phyloP scores from a whole-genome alignment of 37 sponge, comb jelly and placozoan species.

The Beroe forskalii region DNA sequence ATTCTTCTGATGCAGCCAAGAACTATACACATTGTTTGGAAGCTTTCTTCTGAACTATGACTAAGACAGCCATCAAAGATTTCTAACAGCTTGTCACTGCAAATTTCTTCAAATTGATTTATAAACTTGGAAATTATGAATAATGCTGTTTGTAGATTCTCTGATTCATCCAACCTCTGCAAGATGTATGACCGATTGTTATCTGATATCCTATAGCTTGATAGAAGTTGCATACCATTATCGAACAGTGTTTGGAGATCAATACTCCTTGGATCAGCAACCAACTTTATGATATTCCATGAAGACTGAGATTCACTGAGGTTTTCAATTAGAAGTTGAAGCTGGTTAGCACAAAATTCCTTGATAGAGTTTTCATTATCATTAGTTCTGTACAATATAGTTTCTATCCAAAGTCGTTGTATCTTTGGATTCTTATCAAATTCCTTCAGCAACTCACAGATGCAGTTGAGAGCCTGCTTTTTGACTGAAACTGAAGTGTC shows the following conservation, averaged over 20 bases:
- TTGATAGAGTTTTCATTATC: constrained; percentile 42
- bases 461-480: constrained; percentile 39
- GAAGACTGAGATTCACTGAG: background rate
- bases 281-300: constrained; percentile 10
- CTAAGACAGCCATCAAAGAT: background rate
- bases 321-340: background rate
- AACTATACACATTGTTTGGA: background rate
- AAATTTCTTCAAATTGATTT: background rate
- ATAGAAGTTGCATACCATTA: background rate
- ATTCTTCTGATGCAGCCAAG: background rate
- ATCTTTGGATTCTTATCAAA: background rate
- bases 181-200: background rate
- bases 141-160: background rate
- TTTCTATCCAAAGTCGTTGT: constrained; percentile 19
- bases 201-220: background rate
- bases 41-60: constrained; percentile 16
- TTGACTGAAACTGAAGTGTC: constrained; percentile 54
- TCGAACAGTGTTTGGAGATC: constrained; percentile 22
- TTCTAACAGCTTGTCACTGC: background rate
- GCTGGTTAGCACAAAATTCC: background rate
- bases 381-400: background rate
- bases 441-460: background rate
- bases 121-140: constrained; percentile 2
- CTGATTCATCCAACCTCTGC: background rate
- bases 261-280: background rate